phyloP scores from a whole-genome alignment of 2,888 invertebrate species.

The Linnaemya tessellans region DNA sequence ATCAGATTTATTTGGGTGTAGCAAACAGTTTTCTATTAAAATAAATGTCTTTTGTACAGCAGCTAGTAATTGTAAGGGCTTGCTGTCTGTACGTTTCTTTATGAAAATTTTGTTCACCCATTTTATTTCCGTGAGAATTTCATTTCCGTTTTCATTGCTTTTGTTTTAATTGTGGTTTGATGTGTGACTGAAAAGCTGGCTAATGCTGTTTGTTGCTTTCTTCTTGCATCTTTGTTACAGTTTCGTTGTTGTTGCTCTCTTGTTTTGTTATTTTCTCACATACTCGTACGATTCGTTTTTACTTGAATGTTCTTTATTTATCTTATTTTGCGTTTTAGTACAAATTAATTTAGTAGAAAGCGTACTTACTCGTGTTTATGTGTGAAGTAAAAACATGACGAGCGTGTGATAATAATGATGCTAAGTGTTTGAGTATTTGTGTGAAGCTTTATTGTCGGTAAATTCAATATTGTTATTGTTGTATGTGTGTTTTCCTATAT shows the following conservation, averaged over 20 bases:
- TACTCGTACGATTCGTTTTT: constrained; percentile 20
- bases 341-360: constrained; percentile 28
- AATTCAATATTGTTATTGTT: constrained; percentile 37
- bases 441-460: constrained; percentile 17
- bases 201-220: constrained; percentile 42
- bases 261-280: constrained; percentile 16
- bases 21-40: neutral
- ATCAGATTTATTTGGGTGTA: neutral
- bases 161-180: constrained; percentile 66
- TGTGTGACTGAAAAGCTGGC: constrained; percentile 49
- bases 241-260: neutral
- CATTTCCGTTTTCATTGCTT: constrained; percentile 66
- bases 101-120: constrained; percentile 22
- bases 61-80: neutral
- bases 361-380: constrained; percentile 42
- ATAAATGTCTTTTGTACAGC: neutral
- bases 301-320: constrained; percentile 18
- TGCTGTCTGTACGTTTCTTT: neutral
- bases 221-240: constrained; percentile 16
- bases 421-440: constrained; percentile 30
- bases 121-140: constrained; percentile 64
- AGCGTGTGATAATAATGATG: constrained; percentile 37
- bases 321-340: constrained; percentile 27
- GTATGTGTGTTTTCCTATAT: constrained; percentile 3
- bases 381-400: constrained; percentile 27